Evolutionary conservation across 2,797 vertebrate genomes (phyloP), one percentile per base, ranked within the genome.

Genomic region (Enteromius afrohamiltoni): DNA sequence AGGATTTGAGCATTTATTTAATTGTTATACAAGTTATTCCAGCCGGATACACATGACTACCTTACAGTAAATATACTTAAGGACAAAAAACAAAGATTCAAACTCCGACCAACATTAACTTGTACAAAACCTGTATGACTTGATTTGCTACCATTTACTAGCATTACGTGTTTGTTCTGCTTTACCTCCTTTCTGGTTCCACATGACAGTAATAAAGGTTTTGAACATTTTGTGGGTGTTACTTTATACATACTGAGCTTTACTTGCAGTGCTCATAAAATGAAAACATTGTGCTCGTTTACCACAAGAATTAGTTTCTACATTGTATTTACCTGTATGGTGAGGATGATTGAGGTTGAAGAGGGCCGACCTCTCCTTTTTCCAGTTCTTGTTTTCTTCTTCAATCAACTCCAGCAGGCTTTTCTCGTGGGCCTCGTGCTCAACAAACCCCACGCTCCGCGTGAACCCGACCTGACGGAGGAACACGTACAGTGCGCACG

Each of bases 321-420:
- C 17, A 37, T 23, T 26, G 70, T 10, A n/a, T 31, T 67, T 91
- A 96, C 95, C 95, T 92, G 55, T 89, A 62, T 93, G 93, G 65
- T 94, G 95, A 4, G 94, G 95, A 84, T 95, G 95, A 69, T 90
- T 87, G 40, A 94, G 90, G 88, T 94, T 95, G 83, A 95, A 93
- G 6, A 96, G 93, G 17, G 94, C 95, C 1, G 91, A 94, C 37
- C 92, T 90, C n/a, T 95, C 93, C 58, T 95, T 94, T 87, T 91
- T 94, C 95, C 95, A 96, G 37, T 92, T 84, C 0, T 88, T 86
- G 4, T 29, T 31, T 4, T 93, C 93, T 1, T 89, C 85, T 10
- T 87, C 88, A 3, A 84, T 79, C 47, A 85, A 74, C 5, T 85
- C 3, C 3, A 90, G 87, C 0, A 34, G 53, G 0, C 53, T 62